These are phyloP conservation scores for Ceuthmochares aereus DNA, from an alignment of 2,113 vertebrate genomes.

Conservation along the genomic window DNA sequence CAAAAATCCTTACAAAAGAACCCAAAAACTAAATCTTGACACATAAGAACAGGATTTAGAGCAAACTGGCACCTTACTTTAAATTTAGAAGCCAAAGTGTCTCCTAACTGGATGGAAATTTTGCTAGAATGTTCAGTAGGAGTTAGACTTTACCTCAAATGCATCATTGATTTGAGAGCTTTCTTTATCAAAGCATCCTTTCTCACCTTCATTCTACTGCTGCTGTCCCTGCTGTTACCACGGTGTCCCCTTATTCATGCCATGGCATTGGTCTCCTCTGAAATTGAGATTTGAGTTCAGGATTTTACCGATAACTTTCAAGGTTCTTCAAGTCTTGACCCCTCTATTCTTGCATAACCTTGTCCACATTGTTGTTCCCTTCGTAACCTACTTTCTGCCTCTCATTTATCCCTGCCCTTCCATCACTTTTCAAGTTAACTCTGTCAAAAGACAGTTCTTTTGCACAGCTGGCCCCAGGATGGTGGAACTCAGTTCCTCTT, in stretches of 20 bases:
- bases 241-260: not conserved
- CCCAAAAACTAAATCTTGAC: not conserved
- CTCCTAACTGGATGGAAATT: not conserved
- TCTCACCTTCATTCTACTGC: not conserved
- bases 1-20: not conserved
- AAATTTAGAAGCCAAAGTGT: not conserved
- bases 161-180: not conserved
- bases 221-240: constrained; percentile 14
- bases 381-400: constrained; percentile 46
- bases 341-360: constrained; percentile 45
- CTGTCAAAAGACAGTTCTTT: not conserved
- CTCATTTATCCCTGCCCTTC: not conserved
- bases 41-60: not conserved
- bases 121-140: not conserved
- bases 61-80: not conserved
- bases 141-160: not conserved
- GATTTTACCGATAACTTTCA: constrained; percentile 19
- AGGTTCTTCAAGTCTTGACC: constrained; percentile 39
- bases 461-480: not conserved
- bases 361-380: constrained; percentile 31
- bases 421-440: not conserved
- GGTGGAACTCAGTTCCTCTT: constrained; percentile 9
- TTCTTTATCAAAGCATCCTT: constrained; percentile 7
- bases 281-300: not conserved
- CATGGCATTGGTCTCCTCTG: not conserved